Percentiles rank a stretch among this genome's conserved stretches.
Conservation (phyloP, 2,888 invertebrate species). For the Neelides folsomi region DNA sequence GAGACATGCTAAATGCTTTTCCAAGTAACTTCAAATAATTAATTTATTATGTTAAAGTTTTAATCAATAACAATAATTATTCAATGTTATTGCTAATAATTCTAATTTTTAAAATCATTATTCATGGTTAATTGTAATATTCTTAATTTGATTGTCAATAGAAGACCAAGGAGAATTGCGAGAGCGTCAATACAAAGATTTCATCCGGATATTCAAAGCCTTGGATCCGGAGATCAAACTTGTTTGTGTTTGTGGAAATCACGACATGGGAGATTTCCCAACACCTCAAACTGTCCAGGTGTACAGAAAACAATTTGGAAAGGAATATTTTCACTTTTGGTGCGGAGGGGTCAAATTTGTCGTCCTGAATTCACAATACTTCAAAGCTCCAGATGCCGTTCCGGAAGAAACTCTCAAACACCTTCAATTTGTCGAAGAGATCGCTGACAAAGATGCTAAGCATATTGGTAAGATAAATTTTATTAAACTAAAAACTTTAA, state of each 20-base stretch:
- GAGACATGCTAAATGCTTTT: slow-evolving; percentile 42
- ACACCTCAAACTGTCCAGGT: slow-evolving; percentile 36
- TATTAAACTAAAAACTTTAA: neutral
- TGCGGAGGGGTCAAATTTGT: slow-evolving; percentile 41
- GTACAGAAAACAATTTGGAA: slow-evolving; percentile 37
- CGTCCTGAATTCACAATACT: slow-evolving; percentile 42
- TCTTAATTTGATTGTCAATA: neutral
- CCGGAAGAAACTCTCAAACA: slow-evolving; percentile 37
- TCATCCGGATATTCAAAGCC: slow-evolving; percentile 35
- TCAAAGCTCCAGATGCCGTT: slow-evolving; percentile 35
- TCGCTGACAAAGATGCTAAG: slow-evolving; percentile 19
- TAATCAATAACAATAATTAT: too few species aligned
- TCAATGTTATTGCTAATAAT: too few species aligned
- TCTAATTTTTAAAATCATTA: too few species aligned
- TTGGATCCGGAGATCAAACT: slow-evolving; percentile 39
- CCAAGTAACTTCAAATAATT: slow-evolving; percentile 32
- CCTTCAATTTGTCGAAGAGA: slow-evolving; percentile 39
- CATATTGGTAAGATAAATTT: slow-evolving; percentile 20
- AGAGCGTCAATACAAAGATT: slow-evolving; percentile 39
- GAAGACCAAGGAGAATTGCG: slow-evolving; percentile 28
- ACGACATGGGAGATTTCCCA: slow-evolving; percentile 43
- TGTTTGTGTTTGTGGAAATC: slow-evolving; percentile 44
- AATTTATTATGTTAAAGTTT: too few species aligned
- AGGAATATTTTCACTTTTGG: slow-evolving; percentile 43
- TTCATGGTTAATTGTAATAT: too few species aligned